Percentiles rank a stretch among this genome's conserved stretches.
These are phyloP conservation scores for Sussaba pulchella DNA, from an alignment of 2,888 invertebrate genomes.

Conservation along the genomic window DNA sequence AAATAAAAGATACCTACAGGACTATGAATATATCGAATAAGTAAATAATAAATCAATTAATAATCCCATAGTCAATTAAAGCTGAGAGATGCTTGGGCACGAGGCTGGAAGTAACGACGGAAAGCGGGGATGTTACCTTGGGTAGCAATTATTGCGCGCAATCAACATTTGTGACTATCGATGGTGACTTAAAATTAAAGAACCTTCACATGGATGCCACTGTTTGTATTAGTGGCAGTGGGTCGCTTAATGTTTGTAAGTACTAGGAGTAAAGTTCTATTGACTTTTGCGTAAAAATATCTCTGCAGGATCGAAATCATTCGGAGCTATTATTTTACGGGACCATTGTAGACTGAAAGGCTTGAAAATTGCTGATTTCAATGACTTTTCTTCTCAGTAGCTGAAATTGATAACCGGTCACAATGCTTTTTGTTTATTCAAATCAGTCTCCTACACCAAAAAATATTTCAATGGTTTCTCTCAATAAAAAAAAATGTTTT, in stretches of 20 bases:
- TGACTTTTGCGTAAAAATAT: too few species aligned
- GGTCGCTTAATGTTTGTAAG: constrained; percentile 68
- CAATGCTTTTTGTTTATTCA: too few species aligned
- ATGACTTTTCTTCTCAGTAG: too few species aligned
- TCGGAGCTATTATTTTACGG: too few species aligned
- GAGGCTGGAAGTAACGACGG: constrained; percentile 66
- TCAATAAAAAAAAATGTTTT: too few species aligned
- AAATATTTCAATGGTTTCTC: too few species aligned
- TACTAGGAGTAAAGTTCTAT: not conserved
- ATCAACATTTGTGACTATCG: constrained; percentile 64
- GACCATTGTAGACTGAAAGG: too few species aligned
- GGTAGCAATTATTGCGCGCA: constrained; percentile 72
- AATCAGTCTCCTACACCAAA: too few species aligned
- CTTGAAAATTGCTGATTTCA: too few species aligned
- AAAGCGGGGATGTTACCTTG: constrained; percentile 68
- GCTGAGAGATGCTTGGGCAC: constrained; percentile 71
- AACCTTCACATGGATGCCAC: constrained; percentile 72
- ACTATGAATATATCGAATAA: not conserved
- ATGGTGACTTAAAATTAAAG: constrained; percentile 69
- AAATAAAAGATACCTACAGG: not conserved
- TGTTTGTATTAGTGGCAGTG: constrained; percentile 67
- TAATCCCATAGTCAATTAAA: constrained; percentile 59
- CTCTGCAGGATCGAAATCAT: too few species aligned
- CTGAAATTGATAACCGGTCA: too few species aligned
- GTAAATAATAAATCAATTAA: not conserved